Evolutionary conservation across 1,140 invertebrate species (phyloP), one percentile per base, ranked within the genome.

Genomic region (Lycorma delicatula): DNA sequence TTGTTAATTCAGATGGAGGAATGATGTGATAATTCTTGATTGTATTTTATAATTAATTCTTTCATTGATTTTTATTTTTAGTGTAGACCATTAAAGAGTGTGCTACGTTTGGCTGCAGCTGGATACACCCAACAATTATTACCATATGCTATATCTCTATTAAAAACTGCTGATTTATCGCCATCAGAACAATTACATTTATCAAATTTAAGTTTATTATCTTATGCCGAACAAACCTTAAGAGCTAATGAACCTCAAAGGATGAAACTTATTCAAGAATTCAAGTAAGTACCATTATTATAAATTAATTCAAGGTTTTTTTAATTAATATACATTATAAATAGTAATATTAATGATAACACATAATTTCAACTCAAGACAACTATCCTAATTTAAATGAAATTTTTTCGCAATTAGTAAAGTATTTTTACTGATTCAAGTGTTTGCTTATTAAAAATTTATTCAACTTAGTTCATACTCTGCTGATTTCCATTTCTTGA

Each of bases 71-170:
- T 53, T 63, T 34, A 36, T 44, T 71, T 71, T 60, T 66, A 82
- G 81, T 81, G 78, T 70, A 74, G 79, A 60, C 76, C 85, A 52
- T 74, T 86, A 44, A 85, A 86, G 61, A 79, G 83, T 58, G 81
- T 87, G 13, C 74, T 87, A 18, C 86, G 86, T 70, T 78, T 90
- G 65, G 85, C 87, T 54, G 79, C 81, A 46, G 77, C 80, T 62
- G 86, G 86, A 2, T 79, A 83, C 65, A 81, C 85, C 9, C 77
- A 76, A 34, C 84, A 87, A 61, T 70, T 89, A 34, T 75, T 88
- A 54, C 79, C 76, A 52, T 82, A 79, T 64, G 72, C 84, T 1
- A 77, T 77, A 49, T 66, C 75, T 72, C 58, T 85, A 68, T 68
- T 80, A 60, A 74, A 71, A 58, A 71, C 76, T 22, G 68, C 66